Evolutionary conservation across 2,113 vertebrate genomes (phyloP), one percentile per base, ranked within the genome.

Genomic region (Datnioides undecimradiatus): DNA sequence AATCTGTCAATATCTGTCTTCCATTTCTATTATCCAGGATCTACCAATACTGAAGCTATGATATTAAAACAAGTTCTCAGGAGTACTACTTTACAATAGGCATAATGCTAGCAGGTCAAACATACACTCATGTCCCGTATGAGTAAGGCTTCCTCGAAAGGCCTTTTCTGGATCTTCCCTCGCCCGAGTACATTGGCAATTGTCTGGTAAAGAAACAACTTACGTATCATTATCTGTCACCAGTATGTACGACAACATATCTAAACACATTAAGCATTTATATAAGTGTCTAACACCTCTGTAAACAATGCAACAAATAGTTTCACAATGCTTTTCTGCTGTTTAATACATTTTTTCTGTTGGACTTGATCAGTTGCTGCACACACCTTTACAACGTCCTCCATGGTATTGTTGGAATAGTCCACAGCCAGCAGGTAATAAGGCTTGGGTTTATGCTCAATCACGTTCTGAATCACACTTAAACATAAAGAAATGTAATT

Each of bases 371-470:
- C 6, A n/a, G 14, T 25, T 55, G 25, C n/a, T 5, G 10, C 4
- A 68, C 82, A 49, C 87, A 99, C 98, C 96, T 95, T 96, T 62
- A 98, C 21, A 16, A 99, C 83, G 45, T 97, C 94, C 79, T 94
- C 91, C 86, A 97, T 85, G 0, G 95, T 96, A 21, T 95, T 93
- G 48, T 87, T 90, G 10, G 97, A 95, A 17, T 82, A 80, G 45
- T 99, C 98, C 82, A 98, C 94, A 8, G 96, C 97, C 3, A 99
- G 79, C 58, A 99, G 59, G 71, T 98, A 99, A 59, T 88, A 92
- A 0, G 76, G 78, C 27, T 80, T 91, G 0, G 98, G 97, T 69
- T 84, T 89, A 0, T 87, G 94, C 27, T 97, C 95, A 48, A 96
- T 96, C 83, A 99, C 21, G 9, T 97, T 97, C 76, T 97, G 95